Evolutionary conservation across 2,797 vertebrate genomes (phyloP).

Genomic region (Typhlichthys eigenmanni): DNA sequence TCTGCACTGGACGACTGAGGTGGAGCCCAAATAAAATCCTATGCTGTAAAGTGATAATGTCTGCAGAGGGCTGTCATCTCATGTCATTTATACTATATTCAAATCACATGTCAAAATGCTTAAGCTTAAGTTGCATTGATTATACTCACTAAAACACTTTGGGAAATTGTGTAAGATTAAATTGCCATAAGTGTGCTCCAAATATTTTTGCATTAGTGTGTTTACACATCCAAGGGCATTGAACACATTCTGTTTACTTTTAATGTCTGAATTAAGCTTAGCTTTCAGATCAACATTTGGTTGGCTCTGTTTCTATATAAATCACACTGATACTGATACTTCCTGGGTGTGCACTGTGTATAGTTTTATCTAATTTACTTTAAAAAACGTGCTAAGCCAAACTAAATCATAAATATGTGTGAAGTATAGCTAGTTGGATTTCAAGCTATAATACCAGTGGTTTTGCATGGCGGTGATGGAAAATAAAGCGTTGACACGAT

Average conservation of each 20-base stretch:
- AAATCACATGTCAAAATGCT: conserved; percentile 15
- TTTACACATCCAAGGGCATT: conserved; percentile 44
- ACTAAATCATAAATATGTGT: conserved; percentile 72
- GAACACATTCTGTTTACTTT: conserved; percentile 50
- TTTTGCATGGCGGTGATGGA: conserved; percentile 76
- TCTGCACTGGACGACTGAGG: conserved; percentile 21
- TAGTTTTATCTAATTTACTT: conserved; percentile 57
- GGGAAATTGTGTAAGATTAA: conserved; percentile 11
- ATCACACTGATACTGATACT: conserved; percentile 45
- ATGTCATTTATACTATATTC: conserved; percentile 26
- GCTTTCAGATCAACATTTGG: conserved; percentile 17
- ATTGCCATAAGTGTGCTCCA: not conserved
- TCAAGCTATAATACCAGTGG: conserved; percentile 67
- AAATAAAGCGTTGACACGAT: conserved; percentile 79
- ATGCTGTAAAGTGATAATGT: conserved; percentile 25
- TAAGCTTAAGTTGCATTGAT: conserved; percentile 20
- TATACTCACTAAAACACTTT: conserved; percentile 21
- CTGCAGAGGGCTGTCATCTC: conserved; percentile 17
- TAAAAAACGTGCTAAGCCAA: conserved; percentile 57
- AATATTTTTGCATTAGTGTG: not conserved
- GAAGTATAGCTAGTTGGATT: conserved; percentile 70
- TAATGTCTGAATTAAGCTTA: conserved; percentile 40
- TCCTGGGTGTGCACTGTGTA: conserved; percentile 35
- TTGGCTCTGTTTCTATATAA: conserved; percentile 23
- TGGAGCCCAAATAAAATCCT: conserved; percentile 23